phyloP scores from a whole-genome alignment of 2,113 vertebrate species.

The Aegithalos caudatus region DNA sequence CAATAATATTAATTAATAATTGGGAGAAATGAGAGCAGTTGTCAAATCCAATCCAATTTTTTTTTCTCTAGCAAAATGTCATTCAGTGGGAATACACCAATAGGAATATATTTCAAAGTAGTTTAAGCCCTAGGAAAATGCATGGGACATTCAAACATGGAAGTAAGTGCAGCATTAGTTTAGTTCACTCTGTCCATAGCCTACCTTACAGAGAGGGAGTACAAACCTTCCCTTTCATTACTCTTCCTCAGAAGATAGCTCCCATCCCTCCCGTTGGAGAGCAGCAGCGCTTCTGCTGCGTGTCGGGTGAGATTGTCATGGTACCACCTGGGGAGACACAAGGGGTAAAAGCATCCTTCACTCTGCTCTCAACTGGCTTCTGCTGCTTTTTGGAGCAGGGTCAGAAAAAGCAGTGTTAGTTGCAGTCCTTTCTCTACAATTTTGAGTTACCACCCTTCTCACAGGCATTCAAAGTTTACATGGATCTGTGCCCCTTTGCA shows the following conservation, averaged over 20 bases:
- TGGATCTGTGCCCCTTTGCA: background rate
- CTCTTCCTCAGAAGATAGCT: slow-evolving; percentile 93
- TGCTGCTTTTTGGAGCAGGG: background rate
- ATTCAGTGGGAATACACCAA: background rate
- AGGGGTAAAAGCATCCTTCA: background rate
- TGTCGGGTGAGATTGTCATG: slow-evolving; percentile 87
- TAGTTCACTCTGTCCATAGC: background rate
- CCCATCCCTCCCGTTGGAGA: slow-evolving; percentile 90
- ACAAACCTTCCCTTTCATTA: slow-evolving; percentile 75
- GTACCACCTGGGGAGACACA: slow-evolving; percentile 84
- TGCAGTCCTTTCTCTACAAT: background rate
- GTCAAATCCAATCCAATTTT: background rate
- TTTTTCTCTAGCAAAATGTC: background rate
- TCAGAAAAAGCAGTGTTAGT: background rate
- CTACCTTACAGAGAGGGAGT: slow-evolving; percentile 92
- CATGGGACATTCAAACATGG: background rate
- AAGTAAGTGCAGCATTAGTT: background rate
- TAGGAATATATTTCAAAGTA: background rate
- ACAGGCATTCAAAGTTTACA: background rate
- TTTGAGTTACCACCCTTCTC: background rate
- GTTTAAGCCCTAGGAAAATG: background rate
- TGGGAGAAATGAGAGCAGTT: background rate
- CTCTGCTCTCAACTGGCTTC: background rate
- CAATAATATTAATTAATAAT: background rate
- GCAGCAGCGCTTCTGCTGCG: slow-evolving; percentile 88